phyloP scores from a whole-genome alignment of 2,113 vertebrate genomes.

The Elgaria multicarinata region DNA sequence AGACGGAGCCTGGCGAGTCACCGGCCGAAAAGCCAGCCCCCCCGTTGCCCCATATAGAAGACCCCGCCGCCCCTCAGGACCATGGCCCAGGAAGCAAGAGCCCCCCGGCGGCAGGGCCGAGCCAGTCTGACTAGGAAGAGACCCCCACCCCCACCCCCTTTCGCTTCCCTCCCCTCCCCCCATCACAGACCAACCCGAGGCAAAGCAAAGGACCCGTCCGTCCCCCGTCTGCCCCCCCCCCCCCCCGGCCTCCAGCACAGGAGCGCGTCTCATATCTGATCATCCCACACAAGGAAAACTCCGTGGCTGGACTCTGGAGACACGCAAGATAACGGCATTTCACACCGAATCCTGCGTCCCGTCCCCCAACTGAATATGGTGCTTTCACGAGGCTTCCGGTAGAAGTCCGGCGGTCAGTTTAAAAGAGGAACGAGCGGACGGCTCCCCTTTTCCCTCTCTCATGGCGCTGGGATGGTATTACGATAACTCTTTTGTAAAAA shows the following conservation, averaged over 20 bases:
- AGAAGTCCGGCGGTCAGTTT: slow-evolving; percentile 19
- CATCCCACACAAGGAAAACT: slow-evolving; percentile 45
- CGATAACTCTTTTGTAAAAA: slow-evolving; percentile 19
- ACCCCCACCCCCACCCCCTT: neutral
- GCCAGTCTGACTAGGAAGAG: slow-evolving; percentile 66
- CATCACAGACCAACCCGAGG: slow-evolving; percentile 27
- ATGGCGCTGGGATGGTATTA: slow-evolving; percentile 39
- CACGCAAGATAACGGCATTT: slow-evolving; percentile 34
- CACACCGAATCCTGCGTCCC: neutral
- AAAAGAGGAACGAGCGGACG: slow-evolving; percentile 23
- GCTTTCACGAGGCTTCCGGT: slow-evolving; percentile 67
- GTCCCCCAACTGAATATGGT: slow-evolving; percentile 68
- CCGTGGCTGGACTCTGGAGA: slow-evolving; percentile 39
- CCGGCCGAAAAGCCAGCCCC: neutral
- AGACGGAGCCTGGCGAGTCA: neutral
- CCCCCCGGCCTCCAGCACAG: slow-evolving; percentile 29
- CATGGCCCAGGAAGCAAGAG: slow-evolving; percentile 36
- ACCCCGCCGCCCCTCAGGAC: slow-evolving; percentile 10
- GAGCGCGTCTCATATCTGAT: slow-evolving; percentile 46
- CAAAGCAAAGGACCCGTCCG: slow-evolving; percentile 51
- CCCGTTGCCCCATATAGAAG: neutral
- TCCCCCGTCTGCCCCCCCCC: no score
- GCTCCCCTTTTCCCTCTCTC: slow-evolving; percentile 42
- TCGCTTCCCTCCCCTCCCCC: slow-evolving; percentile 1
- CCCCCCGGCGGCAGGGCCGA: slow-evolving; percentile 43